Percentiles rank a stretch among this genome's conserved stretches.
These are phyloP conservation scores for Chironomus tepperi DNA, from an alignment of 1,140 invertebrate genomes.

Conservation along the genomic window DNA sequence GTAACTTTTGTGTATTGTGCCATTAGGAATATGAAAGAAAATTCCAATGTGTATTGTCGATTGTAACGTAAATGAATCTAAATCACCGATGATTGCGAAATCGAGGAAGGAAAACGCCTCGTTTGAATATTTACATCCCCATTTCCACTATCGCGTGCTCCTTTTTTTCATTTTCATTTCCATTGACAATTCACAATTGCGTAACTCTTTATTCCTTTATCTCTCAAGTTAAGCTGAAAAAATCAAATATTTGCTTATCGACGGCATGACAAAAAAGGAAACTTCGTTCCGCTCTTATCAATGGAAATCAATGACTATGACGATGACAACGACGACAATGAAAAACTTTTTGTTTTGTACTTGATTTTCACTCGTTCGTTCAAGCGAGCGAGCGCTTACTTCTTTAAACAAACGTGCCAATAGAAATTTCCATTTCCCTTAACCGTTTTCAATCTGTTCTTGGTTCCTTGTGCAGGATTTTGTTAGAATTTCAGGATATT, in stretches of 20 bases:
- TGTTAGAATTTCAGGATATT: too few species aligned
- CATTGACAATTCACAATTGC: too few species aligned
- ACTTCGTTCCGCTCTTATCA: not conserved
- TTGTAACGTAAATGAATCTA: not conserved
- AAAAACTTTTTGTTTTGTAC: not conserved
- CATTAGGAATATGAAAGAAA: not conserved
- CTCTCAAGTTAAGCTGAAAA: not conserved
- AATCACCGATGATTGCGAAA: not conserved
- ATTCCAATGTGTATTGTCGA: not conserved
- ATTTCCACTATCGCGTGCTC: too few species aligned
- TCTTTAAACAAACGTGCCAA: not conserved
- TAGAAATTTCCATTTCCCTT: not conserved
- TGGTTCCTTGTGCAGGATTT: too few species aligned
- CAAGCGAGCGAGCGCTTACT: too few species aligned
- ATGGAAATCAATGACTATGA: not conserved
- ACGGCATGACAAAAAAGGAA: not conserved
- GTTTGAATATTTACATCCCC: too few species aligned
- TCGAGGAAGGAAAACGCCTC: not conserved
- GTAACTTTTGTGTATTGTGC: not conserved
- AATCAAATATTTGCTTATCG: conserved; percentile 13
- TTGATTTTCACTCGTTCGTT: not conserved
- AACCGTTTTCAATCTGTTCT: too few species aligned
- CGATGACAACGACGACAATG: conserved; percentile 2
- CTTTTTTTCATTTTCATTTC: too few species aligned
- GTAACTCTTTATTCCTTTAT: too few species aligned